Base-by-base conservation (phyloP, 1,140 invertebrate species). In the Trypoxylus dichotomus region DNA sequence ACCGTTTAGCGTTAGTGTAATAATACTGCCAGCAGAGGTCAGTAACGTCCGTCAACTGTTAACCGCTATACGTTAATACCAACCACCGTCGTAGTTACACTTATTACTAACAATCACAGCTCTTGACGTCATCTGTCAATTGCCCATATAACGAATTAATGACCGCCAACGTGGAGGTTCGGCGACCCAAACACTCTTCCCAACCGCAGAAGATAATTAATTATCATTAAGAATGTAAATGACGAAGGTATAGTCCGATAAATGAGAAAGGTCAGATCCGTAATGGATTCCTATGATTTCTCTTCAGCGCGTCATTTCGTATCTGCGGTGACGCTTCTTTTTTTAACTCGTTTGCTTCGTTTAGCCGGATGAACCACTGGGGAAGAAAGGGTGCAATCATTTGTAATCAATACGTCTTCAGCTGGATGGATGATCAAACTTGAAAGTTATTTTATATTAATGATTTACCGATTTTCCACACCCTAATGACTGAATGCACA, bases 211-310 rank as follows among this genome's bases (percentile, higher is more conserved):
- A 54, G 24, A 54, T 75, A 75, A 75, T 75, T 75, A 75, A 75
- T 75, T 75, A 75, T 75, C 74, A 75, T 75, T 75, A 75, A 24
- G 74, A 54, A 75, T 75, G 74, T 75, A 75, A 75, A 75, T 75
- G 74, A 54, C 19, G 41, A 42, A 75, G 74, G 74, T 54, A 42
- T 47, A 75, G 74, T 37, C 74, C 43, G 74, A 54, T 54, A 54
- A 47, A 75, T 54, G 42, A 27, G 32, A 75, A 75, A 75, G 43
- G 74, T 75, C 74, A 75, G 37, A 43, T 75, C 72, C 27, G 41
- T 75, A 75, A 75, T 75, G 74, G 43, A 54, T 54, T 75, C 74
- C 47, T 75, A 75, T 75, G 74, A 74, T 42, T 37, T 24, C 72
- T 43, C 72, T 68, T 19, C 60, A 10, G 27, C 27, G 60, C 60